A percentile compares a stretch with the other conserved stretches of the same genome.
These are phyloP conservation scores for Antheraea pernyi DNA, from an alignment of 1,140 invertebrate species.

Conservation along the genomic window DNA sequence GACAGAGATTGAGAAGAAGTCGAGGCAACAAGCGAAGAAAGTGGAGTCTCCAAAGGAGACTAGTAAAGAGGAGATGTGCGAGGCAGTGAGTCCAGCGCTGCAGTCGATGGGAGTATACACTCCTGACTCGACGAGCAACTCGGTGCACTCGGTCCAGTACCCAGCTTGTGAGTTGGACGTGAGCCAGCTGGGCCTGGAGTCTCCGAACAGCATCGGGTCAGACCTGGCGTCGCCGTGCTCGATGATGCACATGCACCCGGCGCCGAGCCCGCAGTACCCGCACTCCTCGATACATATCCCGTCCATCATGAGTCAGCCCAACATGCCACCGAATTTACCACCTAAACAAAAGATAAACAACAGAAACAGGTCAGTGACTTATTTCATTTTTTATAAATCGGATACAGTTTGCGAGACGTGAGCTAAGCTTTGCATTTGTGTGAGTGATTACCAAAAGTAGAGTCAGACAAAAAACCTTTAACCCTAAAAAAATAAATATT, in stretches of 20 bases:
- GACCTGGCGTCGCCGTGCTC: conserved; percentile 90
- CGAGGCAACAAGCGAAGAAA: conserved; percentile 78
- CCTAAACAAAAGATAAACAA: conserved; percentile 77
- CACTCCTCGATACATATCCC: conserved; percentile 83
- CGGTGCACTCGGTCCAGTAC: conserved; percentile 90
- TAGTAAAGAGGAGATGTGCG: conserved; percentile 76
- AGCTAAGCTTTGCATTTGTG: no score
- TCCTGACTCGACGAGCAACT: conserved; percentile 91
- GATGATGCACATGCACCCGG: conserved; percentile 81
- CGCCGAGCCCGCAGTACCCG: conserved; percentile 80
- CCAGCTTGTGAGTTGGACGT: conserved; percentile 90
- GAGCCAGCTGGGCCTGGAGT: conserved; percentile 90
- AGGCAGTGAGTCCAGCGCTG: conserved; percentile 81
- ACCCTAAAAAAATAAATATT: no score
- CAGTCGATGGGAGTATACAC: conserved; percentile 91
- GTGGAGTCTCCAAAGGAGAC: conserved; percentile 68
- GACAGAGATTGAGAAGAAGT: conserved; percentile 80
- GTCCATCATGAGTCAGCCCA: conserved; percentile 80
- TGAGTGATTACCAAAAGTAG: no score
- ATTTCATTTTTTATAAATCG: background rate
- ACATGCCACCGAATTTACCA: conserved; percentile 55
- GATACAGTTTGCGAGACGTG: no score
- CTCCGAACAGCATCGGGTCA: conserved; percentile 91
- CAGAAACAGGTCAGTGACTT: conserved; percentile 75
- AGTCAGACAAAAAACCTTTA: no score